These are phyloP conservation scores for Hesperia comma DNA, from an alignment of 2,888 invertebrate genomes.

Conservation along the genomic window DNA sequence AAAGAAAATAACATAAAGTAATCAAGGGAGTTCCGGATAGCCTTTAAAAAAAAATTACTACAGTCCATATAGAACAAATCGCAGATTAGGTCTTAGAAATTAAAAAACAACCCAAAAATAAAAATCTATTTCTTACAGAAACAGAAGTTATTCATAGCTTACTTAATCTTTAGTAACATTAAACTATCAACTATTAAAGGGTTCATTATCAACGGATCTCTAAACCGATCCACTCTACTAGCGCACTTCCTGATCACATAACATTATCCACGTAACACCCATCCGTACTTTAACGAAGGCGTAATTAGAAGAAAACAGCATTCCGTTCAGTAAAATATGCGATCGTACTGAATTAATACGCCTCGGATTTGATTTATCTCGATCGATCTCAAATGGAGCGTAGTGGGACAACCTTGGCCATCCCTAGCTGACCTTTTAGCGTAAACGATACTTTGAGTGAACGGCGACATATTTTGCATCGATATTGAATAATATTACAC, in stretches of 20 bases:
- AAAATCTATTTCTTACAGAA: too few species aligned
- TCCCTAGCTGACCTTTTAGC: constrained; percentile 48
- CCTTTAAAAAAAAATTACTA: too few species aligned
- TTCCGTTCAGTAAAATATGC: constrained; percentile 43
- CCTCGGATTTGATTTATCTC: constrained; percentile 28
- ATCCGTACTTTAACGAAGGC: constrained; percentile 22
- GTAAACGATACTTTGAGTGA: constrained; percentile 46
- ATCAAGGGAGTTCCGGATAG: too few species aligned
- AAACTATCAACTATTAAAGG: too few species aligned
- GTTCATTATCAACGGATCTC: neutral
- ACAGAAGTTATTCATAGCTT: too few species aligned
- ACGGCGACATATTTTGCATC: constrained; percentile 59
- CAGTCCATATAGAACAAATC: too few species aligned
- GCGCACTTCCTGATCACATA: constrained; percentile 24
- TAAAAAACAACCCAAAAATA: too few species aligned
- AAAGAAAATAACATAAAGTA: too few species aligned
- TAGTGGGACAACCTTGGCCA: constrained; percentile 49
- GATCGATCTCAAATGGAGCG: constrained; percentile 55
- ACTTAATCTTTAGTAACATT: too few species aligned
- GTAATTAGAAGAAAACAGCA: constrained; percentile 46
- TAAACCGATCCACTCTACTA: neutral
- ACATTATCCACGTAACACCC: constrained; percentile 18
- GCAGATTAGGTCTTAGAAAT: too few species aligned
- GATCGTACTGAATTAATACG: constrained; percentile 26
- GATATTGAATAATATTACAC: constrained; percentile 28